Evolutionary conservation across 2,113 vertebrate species (phyloP).

Genomic region (Osmerus eperlanus): DNA sequence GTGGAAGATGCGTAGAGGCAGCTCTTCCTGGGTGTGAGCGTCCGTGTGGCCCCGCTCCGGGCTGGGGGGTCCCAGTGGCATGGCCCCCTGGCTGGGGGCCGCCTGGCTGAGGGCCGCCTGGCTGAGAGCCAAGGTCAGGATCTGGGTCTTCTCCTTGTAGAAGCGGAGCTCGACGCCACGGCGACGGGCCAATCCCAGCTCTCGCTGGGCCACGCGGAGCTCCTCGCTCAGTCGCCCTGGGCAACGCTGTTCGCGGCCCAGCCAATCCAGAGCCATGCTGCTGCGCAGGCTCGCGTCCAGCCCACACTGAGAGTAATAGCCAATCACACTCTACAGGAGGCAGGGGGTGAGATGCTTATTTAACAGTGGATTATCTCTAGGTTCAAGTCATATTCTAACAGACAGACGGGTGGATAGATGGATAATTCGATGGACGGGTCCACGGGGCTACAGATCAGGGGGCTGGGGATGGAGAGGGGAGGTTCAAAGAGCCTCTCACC

Average conservation of each 20-base stretch:
- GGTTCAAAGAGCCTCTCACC: conserved; percentile 57
- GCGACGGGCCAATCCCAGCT: conserved; percentile 54
- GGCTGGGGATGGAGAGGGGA: not conserved
- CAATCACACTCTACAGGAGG: conserved; percentile 60
- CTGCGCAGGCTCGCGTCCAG: conserved; percentile 64
- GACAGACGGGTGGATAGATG: too few relatives aligned
- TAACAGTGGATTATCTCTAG: too few relatives aligned
- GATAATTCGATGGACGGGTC: too few relatives aligned
- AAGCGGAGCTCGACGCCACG: conserved; percentile 63
- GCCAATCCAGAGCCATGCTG: conserved; percentile 71
- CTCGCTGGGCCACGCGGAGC: conserved; percentile 58
- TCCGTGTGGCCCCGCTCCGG: not conserved
- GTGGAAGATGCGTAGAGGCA: conserved; percentile 46
- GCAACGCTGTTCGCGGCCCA: conserved; percentile 55
- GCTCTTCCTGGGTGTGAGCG: not conserved
- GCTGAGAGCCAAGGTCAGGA: conserved; percentile 64
- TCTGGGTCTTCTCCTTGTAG: conserved; percentile 68
- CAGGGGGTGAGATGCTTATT: not conserved
- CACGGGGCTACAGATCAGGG: not conserved
- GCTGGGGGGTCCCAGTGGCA: conserved; percentile 11
- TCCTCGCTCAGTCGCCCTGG: conserved; percentile 53
- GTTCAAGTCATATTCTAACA: too few relatives aligned
- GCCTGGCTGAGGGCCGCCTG: conserved; percentile 42
- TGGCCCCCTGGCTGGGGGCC: conserved; percentile 23
- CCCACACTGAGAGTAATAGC: conserved; percentile 58